A percentile compares a stretch with the other conserved stretches of the same genome.
phyloP scores from a whole-genome alignment of 2,113 vertebrate species.

The Eretmodus cyanostictus region DNA sequence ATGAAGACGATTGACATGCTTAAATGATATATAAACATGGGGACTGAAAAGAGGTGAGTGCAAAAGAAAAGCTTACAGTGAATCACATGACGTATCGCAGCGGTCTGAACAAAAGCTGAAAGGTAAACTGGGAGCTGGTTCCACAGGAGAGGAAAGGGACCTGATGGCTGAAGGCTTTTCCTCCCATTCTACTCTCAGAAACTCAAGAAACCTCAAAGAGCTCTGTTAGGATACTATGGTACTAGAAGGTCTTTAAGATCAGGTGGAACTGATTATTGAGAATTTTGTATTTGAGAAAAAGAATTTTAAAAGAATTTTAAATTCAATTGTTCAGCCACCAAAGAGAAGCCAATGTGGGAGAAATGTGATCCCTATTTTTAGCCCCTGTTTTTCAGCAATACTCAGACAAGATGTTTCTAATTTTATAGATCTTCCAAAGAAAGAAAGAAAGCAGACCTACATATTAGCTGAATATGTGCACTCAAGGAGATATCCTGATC shows the following conservation, averaged over 20 bases:
- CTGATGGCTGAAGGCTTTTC: neutral
- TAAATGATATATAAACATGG: neutral
- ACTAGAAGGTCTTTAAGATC: neutral
- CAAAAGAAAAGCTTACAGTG: neutral
- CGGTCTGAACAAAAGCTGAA: neutral
- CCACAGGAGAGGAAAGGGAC: neutral
- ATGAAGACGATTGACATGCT: neutral
- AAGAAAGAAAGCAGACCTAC: neutral
- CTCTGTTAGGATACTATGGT: neutral
- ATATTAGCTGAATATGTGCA: neutral
- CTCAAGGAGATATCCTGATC: neutral
- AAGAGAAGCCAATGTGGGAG: neutral
- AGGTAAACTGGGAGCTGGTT: neutral
- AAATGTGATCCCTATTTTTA: neutral
- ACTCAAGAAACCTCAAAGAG: neutral
- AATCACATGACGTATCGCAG: neutral
- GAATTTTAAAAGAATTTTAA: neutral
- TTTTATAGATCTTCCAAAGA: neutral
- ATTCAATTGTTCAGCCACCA: neutral
- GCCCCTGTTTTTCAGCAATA: neutral
- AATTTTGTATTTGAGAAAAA: neutral
- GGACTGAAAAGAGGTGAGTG: neutral
- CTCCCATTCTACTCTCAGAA: neutral
- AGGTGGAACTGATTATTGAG: neutral
- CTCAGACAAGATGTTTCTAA: neutral